phyloP scores from a whole-genome alignment of 2,888 invertebrate genomes.

The Oscheius sp. region DNA sequence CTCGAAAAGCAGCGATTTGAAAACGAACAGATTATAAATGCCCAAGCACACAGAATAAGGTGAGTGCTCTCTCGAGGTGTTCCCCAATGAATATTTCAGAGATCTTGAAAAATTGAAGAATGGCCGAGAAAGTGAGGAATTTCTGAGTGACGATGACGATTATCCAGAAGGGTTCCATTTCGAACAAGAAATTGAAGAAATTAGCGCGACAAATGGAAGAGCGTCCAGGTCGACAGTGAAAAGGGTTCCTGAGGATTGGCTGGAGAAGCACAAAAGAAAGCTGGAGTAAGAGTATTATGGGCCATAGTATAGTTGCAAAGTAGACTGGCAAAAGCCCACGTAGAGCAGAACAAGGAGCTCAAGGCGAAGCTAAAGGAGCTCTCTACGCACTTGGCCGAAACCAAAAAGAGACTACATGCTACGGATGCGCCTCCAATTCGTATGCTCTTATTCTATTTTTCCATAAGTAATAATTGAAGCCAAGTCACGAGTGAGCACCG shows the following conservation, averaged over 20 bases:
- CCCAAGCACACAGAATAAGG: slow-evolving; percentile 47
- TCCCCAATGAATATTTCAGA: background rate
- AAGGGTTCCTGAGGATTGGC: slow-evolving; percentile 5
- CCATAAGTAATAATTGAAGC: background rate
- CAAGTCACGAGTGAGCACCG: slow-evolving; percentile 14
- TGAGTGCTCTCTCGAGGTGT: slow-evolving; percentile 16
- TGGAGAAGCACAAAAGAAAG: slow-evolving; percentile 29
- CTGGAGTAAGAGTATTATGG: slow-evolving; percentile 3
- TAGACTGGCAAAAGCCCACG: slow-evolving; percentile 50
- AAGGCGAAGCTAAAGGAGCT: slow-evolving; percentile 44
- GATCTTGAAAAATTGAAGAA: slow-evolving; percentile 10
- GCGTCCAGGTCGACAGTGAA: background rate
- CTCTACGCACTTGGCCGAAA: background rate
- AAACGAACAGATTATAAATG: slow-evolving; percentile 45
- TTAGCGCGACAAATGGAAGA: slow-evolving; percentile 1
- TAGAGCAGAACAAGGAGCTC: slow-evolving; percentile 47
- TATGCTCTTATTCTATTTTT: background rate
- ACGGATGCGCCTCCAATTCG: background rate
- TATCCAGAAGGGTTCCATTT: slow-evolving; percentile 13
- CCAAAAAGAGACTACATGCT: slow-evolving; percentile 10
- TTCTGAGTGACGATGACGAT: slow-evolving; percentile 4
- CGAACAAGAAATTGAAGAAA: background rate
- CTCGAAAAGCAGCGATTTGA: slow-evolving; percentile 45
- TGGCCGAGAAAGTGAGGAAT: slow-evolving; percentile 14
- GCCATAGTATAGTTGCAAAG: background rate